Percentiles rank a stretch among this genome's conserved stretches.
Conservation (phyloP, 2,113 vertebrate species). For the Machaerirhynchus nigripectus region DNA sequence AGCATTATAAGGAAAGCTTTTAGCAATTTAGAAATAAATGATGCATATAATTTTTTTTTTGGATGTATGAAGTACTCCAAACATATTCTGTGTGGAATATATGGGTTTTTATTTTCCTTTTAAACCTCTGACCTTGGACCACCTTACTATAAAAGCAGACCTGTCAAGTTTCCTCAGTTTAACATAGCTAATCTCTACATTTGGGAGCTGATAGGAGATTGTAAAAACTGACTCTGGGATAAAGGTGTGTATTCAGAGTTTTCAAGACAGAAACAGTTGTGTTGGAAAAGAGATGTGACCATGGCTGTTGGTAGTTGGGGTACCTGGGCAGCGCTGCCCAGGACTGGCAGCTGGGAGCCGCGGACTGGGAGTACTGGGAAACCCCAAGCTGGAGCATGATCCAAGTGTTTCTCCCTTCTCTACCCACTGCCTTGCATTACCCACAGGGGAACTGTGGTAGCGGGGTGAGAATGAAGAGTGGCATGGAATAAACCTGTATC, state of each 20-base stretch:
- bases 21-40: neutral
- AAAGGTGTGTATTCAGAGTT: neutral
- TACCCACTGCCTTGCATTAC: neutral
- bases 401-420: neutral
- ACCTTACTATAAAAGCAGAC: neutral
- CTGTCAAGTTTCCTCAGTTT: neutral
- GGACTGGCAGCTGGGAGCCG: neutral
- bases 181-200: neutral
- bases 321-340: accelerated
- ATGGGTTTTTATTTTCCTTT: neutral
- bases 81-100: neutral
- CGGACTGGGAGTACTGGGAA: neutral
- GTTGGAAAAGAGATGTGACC: neutral
- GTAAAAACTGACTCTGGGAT: neutral
- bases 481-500: neutral
- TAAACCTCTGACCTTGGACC: neutral
- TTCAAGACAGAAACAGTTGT: neutral
- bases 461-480: accelerated
- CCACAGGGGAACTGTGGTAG: neutral
- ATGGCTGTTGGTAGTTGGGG: accelerated
- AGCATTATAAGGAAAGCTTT: neutral
- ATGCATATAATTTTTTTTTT: neutral
- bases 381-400: accelerated
- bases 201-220: neutral
- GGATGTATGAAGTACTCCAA: neutral